Base-by-base conservation (phyloP, 2,113 vertebrate species). In the Numida meleagris region DNA sequence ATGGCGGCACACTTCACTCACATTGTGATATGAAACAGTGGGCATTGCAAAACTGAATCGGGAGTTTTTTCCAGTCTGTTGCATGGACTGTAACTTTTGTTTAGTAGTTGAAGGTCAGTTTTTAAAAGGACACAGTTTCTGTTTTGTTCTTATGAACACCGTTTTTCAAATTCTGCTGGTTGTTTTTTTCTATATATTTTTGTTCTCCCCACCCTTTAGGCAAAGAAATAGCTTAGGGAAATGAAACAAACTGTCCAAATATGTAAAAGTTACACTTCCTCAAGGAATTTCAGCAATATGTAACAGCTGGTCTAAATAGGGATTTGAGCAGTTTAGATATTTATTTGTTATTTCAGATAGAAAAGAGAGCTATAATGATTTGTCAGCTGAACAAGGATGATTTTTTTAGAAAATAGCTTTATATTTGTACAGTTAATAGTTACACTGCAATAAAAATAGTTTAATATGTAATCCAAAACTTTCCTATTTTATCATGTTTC, bases 221-320 rank as follows among this genome's bases (percentile, higher is more conserved):
- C 72, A 73, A 85, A 91, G 71, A 86, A 88, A 70, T 27, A 57
- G 9, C 61, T 92, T 86, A 85, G 74, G 88, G 95, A 97, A 97
- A 90, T 91, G 94, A 97, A 97, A 94, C 80, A 94, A 86, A 50
- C 66, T 80, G 57, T 89, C 72, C 89, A 74, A 72, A 96, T 86
- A 93, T 96, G 84, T 93, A 89, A 90, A 96, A 96, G 81, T 93
- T 94, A 46, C 57, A 93, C 93, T 97, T 98, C 81, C 85, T 96
- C 81, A 82, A 94, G 86, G 82, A 95, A 96, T 96, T 95, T 86
- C 77, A 95, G 73, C 94, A 90, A 88, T 90, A 73, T 59, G 31
- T 88, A 94, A 94, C 89, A 96, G 53, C 79, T 95, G 89, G 24
- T 86, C 86, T 95, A 93, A 96, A 96, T 90, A 67, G 59, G 48